These are phyloP conservation scores for Dicyrtoma fusca DNA, from an alignment of 2,888 invertebrate genomes.

Conservation along the genomic window DNA sequence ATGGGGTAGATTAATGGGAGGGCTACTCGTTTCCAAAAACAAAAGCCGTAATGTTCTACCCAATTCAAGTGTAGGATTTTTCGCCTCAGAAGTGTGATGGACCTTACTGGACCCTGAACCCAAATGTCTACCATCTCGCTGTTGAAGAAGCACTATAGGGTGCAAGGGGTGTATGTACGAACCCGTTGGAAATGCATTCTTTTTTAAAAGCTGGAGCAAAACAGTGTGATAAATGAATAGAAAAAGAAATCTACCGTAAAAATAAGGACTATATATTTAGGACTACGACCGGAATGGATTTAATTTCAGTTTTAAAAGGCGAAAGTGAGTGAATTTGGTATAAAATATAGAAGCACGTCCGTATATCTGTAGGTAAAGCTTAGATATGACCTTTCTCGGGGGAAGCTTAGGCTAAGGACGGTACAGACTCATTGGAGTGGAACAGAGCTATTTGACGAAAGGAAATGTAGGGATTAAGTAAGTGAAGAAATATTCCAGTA, in stretches of 20 bases:
- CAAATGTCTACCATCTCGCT: too few species aligned
- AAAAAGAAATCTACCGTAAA: conserved; percentile 35
- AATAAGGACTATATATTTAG: conserved; percentile 25
- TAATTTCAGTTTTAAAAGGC: neutral
- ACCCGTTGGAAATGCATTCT: neutral
- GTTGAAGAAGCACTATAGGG: too few species aligned
- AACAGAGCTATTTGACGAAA: conserved; percentile 28
- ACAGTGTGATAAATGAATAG: conserved; percentile 8
- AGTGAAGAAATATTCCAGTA: conserved; percentile 20
- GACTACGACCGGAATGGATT: conserved; percentile 12
- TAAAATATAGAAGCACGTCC: neutral
- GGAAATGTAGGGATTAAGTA: conserved; percentile 30
- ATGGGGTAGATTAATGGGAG: conserved; percentile 33
- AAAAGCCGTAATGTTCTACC: conserved; percentile 34
- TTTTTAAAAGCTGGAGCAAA: conserved; percentile 15
- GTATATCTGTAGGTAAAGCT: too few species aligned
- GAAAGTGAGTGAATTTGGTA: neutral
- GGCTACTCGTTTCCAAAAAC: conserved; percentile 26
- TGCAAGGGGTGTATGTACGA: neutral
- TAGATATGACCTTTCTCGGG: conserved; percentile 33
- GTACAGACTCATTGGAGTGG: conserved; percentile 37
- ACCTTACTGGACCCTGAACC: neutral
- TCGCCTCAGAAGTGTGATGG: conserved; percentile 18
- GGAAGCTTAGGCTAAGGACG: conserved; percentile 34
- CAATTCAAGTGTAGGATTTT: conserved; percentile 28